These are phyloP conservation scores for Drosophila borborema DNA, from an alignment of 2,888 invertebrate genomes.

Conservation along the genomic window DNA sequence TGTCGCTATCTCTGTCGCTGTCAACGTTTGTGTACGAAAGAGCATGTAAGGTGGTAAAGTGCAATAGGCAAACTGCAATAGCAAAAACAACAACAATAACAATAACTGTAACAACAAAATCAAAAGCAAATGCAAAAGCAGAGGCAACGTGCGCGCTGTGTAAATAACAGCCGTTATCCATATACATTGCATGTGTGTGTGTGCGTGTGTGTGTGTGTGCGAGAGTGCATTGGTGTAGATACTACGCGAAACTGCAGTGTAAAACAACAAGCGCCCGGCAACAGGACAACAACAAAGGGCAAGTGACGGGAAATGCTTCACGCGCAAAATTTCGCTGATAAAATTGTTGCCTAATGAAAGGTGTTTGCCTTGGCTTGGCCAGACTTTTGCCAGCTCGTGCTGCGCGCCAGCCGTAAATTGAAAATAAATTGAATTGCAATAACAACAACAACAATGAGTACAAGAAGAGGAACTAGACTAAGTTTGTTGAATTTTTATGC, in stretches of 20 bases:
- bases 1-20: constrained; percentile 62
- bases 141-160: constrained; percentile 68
- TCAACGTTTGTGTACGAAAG: constrained; percentile 68
- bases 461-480: background rate
- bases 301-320: constrained; percentile 37
- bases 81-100: constrained; percentile 41
- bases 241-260: constrained; percentile 55
- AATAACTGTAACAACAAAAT: constrained; percentile 39
- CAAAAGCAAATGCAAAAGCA: constrained; percentile 48
- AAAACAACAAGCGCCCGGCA: constrained; percentile 66
- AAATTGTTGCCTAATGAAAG: constrained; percentile 70
- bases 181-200: constrained; percentile 21
- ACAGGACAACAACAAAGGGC: constrained; percentile 42
- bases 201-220: constrained; percentile 25
- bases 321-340: constrained; percentile 64
- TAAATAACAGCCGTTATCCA: constrained; percentile 63
- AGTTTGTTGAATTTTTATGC: constrained; percentile 20
- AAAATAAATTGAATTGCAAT: constrained; percentile 75
- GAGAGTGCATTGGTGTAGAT: constrained; percentile 40
- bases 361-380: constrained; percentile 47
- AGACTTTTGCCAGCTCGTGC: constrained; percentile 7
- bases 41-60: constrained; percentile 57
- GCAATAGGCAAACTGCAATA: constrained; percentile 57
- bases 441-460: constrained; percentile 27
- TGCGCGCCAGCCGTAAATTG: constrained; percentile 65